phyloP scores from a whole-genome alignment of 2,797 vertebrate genomes.

The Sibirionetta formosa region DNA sequence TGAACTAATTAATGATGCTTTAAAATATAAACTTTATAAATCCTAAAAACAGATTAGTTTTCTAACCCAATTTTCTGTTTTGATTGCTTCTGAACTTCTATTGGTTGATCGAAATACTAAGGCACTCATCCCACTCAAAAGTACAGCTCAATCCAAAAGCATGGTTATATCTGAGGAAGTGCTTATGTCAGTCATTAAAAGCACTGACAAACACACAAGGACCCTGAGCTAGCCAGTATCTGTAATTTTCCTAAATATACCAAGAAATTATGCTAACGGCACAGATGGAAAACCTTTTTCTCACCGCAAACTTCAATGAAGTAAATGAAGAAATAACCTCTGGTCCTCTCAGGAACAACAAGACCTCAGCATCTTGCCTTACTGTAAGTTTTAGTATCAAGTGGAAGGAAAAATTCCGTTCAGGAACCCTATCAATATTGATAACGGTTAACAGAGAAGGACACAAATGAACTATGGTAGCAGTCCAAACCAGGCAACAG shows the following conservation, averaged over 20 bases:
- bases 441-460: neutral
- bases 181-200: neutral
- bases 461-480: neutral
- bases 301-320: neutral
- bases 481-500: neutral
- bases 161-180: neutral
- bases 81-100: neutral
- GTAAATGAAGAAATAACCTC: neutral
- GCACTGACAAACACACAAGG: neutral
- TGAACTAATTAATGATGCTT: neutral
- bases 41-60: neutral
- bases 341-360: neutral
- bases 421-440: neutral
- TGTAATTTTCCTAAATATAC: neutral
- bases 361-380: neutral
- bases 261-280: neutral
- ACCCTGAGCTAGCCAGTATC: neutral
- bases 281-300: neutral
- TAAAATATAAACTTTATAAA: neutral
- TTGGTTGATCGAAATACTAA: neutral
- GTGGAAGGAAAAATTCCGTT: neutral
- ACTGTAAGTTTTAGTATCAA: neutral
- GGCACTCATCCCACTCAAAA: neutral
- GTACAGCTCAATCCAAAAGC: neutral
- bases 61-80: neutral